Evolutionary conservation across 2,888 invertebrate species (phyloP), one percentile per base, ranked within the genome.

Genomic region (Ethmia dodecea): DNA sequence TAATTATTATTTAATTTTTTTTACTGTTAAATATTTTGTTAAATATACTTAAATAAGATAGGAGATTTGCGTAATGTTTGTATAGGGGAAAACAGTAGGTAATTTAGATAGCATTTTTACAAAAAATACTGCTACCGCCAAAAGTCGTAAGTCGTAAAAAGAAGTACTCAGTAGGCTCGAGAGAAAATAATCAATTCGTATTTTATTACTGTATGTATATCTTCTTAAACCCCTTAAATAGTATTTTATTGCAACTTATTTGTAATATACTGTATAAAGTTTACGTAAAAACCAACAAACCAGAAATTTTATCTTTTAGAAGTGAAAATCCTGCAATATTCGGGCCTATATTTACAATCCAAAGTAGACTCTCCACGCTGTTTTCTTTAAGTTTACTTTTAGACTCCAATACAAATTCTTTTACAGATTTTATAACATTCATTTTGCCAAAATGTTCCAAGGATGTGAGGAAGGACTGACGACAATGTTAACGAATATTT

Each of bases 291-390:
- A 13, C 14, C 13, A 25, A 36, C 55, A 11, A 35, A 72, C 70
- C 58, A 31, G 43, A 47, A 22, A 65, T 48, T 44, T 55, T 64
- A 4, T 64, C 57, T 35, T 50, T 49, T 5, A 46, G 42, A 15
- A 64, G 46, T 14, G 73, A 62, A 50, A 75, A 75, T 9, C 76
- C 76, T 11, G 38, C 58, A 2, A 60, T 16, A 31, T 38, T 58
- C 0, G 79, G 78, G 3, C 61, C 46, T 10, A 69, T 13, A 41
- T 72, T 66, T 1, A 76, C 60, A 3, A 78, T 40, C 64, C 65
- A 61, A 13, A 79, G 31, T 4, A 77, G 20, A 42, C 59, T 66
- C 8, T 73, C 64, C 3, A 68, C 44, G 25, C 55, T 67, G 27
- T 62, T 58, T 3, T 56, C 60, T 26, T 31, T 18, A 0, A 76